Percentiles rank a stretch among this genome's conserved stretches.
phyloP scores from a whole-genome alignment of 2,113 vertebrate species.

The Apistogramma diplotaenia region DNA sequence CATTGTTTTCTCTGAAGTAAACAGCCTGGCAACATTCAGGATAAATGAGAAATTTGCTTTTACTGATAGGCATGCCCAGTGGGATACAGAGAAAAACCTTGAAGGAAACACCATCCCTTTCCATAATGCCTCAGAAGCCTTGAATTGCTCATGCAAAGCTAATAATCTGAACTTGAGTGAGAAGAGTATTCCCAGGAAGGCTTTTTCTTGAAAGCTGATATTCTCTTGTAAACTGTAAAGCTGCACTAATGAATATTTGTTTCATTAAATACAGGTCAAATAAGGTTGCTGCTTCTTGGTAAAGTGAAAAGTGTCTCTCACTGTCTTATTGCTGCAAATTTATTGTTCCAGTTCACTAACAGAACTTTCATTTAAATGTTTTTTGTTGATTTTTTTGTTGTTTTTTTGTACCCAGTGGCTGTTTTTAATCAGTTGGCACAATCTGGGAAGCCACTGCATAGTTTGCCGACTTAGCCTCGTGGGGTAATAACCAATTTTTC shows the following conservation, averaged over 20 bases:
- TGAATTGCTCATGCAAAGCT: not conserved
- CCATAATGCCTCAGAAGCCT: not conserved
- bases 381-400: not conserved
- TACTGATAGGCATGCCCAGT: not conserved
- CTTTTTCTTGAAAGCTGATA: not conserved
- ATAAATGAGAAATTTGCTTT: not conserved
- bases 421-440: not conserved
- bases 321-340: not conserved
- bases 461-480: no score
- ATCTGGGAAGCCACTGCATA: no score
- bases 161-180: not conserved
- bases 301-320: not conserved
- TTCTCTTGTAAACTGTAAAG: not conserved
- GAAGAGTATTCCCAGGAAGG: not conserved
- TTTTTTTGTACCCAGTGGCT: not conserved
- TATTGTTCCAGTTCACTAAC: not conserved
- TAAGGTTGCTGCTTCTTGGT: not conserved
- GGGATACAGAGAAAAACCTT: not conserved
- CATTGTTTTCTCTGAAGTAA: not conserved
- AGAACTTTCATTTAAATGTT: not conserved
- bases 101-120: not conserved
- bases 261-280: not conserved
- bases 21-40: not conserved
- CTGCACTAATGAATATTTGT: not conserved
- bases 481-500: not conserved